Evolutionary conservation across 2,888 invertebrate genomes (phyloP), one percentile per base, ranked within the genome.

Genomic region (Phrixothrix hirtus): DNA sequence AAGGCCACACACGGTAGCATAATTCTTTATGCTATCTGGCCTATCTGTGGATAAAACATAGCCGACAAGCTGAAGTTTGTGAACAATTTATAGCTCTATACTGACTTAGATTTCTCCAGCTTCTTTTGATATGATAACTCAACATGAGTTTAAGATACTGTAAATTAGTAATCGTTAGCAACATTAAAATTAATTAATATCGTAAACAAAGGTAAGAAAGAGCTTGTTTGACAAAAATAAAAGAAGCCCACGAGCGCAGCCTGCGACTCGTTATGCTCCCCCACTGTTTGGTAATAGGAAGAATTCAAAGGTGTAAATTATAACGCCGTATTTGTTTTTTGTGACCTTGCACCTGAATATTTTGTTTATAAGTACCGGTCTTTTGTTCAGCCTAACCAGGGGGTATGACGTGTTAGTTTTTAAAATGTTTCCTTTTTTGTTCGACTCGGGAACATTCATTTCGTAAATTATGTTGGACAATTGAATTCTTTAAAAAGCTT

Each of bases 11-110:
- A 64, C 60, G 59, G 64, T 64, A 65, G 68, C 67, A 69, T 70
- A 71, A 69, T 66, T 70, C 70, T 66, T 65, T 56, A 58, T 63
- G 64, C 63, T 69, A 71, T 70, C 71, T 63, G 65, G 56, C 60
- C 66, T 64, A 71, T 71, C 71, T 70, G 57, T 59, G 62, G 69
- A 70, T 70, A 71, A 71, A 68, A 62, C 65, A 63, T 63, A 62
- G 63, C 61, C 62, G 63, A 67, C 69, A 69, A 68, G 65, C 66
- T 65, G 66, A 67, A 68, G 67, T 63, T 64, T 54, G 57, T 67
- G 70, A 70, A 59, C 64, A 68, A 71, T 71, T 71, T 71, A 71
- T 70, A 62, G 67, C 66, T 66, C 61, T 64, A 62, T 67, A 66
- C 56, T 55, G 58, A 63, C 58, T 68, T 67, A 59, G 63, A 65